Conservation (phyloP, 2,113 vertebrate genomes). For the Genyomyrus donnyi region DNA sequence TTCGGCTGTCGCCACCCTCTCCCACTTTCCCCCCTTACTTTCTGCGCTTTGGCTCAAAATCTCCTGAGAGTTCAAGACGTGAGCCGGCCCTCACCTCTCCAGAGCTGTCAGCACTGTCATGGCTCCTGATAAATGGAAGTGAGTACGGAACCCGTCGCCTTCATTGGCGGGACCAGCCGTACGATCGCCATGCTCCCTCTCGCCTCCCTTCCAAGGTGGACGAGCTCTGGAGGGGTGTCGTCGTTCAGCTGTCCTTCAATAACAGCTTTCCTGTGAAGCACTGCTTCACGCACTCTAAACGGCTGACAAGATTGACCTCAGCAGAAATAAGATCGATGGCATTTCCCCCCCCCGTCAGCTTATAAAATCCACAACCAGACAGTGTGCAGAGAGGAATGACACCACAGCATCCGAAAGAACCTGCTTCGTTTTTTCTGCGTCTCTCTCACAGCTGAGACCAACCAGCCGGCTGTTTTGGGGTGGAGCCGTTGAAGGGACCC, state of each 20-base stretch:
- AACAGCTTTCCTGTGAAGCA: conserved; percentile 40
- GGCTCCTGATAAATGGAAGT: conserved; percentile 25
- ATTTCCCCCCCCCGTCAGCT: background rate
- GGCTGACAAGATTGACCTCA: conserved; percentile 48
- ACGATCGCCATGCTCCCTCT: conserved; percentile 30
- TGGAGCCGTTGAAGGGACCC: background rate
- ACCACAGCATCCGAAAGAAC: background rate
- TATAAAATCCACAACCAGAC: background rate
- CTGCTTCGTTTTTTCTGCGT: background rate
- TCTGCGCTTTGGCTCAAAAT: background rate
- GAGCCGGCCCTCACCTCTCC: background rate
- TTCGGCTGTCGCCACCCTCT: background rate
- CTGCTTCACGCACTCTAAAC: conserved; percentile 49
- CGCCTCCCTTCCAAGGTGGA: conserved; percentile 15
- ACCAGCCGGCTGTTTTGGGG: background rate
- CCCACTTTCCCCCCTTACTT: background rate
- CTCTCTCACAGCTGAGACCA: background rate
- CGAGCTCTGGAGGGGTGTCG: conserved; percentile 39
- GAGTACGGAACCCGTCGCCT: conserved; percentile 23
- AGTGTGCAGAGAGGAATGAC: background rate
- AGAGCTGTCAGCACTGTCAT: background rate
- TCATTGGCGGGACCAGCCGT: conserved; percentile 39
- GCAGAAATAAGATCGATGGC: conserved; percentile 33
- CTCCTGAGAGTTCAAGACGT: background rate
- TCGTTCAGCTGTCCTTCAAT: conserved; percentile 37